Percentiles rank a stretch among this genome's conserved stretches.
Conservation (phyloP, 2,113 vertebrate species). For the Phoxinus phoxinus region DNA sequence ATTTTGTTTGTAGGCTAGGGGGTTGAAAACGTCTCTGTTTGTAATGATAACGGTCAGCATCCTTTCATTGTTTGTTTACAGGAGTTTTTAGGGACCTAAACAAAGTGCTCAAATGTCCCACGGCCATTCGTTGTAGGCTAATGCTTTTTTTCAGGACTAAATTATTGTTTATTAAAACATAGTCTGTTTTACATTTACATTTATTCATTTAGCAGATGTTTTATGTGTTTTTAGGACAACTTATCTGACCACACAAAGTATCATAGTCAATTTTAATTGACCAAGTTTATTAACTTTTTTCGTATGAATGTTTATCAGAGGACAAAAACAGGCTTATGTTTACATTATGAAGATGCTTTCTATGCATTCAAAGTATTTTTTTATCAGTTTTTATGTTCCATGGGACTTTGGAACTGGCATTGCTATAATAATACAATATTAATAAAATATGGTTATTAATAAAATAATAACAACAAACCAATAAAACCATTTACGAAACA, state of each 20-base stretch:
- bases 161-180: neutral
- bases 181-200: too few relatives aligned
- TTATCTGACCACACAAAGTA: neutral
- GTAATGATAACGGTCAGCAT: conserved; percentile 17
- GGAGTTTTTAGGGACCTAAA: conserved; percentile 15
- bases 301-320: neutral
- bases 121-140: neutral
- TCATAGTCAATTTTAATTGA: neutral
- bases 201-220: too few relatives aligned
- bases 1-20: neutral
- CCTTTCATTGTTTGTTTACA: conserved; percentile 33
- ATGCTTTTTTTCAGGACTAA: neutral
- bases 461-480: neutral
- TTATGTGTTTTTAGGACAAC: neutral
- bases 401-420: neutral
- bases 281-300: neutral
- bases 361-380: neutral
- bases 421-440: neutral
- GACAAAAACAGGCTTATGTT: too few relatives aligned
- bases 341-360: neutral
- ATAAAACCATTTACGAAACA: neutral
- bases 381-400: neutral
- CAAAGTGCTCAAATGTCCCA: neutral
- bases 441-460: neutral
- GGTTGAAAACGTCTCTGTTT: neutral